Percentiles rank a stretch among this genome's conserved stretches.
Conservation (phyloP, 2,113 vertebrate species). For the Ciconia maguari region DNA sequence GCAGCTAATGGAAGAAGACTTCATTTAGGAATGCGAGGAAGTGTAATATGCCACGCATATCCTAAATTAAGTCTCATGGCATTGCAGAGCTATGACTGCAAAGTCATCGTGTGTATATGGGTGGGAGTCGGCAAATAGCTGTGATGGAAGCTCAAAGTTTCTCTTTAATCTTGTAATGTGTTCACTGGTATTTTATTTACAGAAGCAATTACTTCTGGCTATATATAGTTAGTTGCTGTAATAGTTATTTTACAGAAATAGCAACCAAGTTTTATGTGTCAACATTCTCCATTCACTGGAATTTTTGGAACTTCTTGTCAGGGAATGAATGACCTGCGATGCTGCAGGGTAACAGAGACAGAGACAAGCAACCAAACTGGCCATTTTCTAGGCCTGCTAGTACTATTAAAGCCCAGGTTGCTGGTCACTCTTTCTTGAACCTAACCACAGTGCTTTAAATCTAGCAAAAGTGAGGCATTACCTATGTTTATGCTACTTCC, state of each 20-base stretch:
- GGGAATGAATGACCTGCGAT: neutral
- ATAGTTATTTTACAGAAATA: conserved; percentile 36
- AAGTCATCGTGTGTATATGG: neutral
- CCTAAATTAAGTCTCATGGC: conserved; percentile 22
- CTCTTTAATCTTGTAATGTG: conserved; percentile 38
- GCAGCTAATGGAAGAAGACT: conserved; percentile 30
- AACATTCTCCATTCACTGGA: conserved; percentile 32
- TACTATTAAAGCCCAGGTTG: neutral
- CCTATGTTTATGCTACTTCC: neutral
- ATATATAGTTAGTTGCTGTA: conserved; percentile 48
- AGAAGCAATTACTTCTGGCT: conserved; percentile 48
- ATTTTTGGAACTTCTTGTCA: conserved; percentile 34
- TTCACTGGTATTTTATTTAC: conserved; percentile 61
- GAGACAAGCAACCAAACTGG: neutral
- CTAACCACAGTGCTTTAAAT: neutral
- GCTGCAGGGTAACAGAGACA: neutral
- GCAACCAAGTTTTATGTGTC: conserved; percentile 9
- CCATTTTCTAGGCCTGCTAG: neutral
- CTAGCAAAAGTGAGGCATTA: neutral
- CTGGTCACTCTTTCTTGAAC: neutral
- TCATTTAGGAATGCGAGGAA: conserved; percentile 44
- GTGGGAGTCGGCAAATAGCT: neutral
- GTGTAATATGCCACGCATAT: neutral
- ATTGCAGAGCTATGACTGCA: conserved; percentile 32
- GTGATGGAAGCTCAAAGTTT: conserved; percentile 3